These are phyloP conservation scores for Pentamera pediparva DNA, from an alignment of 53 echinoderm and acorn worm genomes.

Conservation along the genomic window DNA sequence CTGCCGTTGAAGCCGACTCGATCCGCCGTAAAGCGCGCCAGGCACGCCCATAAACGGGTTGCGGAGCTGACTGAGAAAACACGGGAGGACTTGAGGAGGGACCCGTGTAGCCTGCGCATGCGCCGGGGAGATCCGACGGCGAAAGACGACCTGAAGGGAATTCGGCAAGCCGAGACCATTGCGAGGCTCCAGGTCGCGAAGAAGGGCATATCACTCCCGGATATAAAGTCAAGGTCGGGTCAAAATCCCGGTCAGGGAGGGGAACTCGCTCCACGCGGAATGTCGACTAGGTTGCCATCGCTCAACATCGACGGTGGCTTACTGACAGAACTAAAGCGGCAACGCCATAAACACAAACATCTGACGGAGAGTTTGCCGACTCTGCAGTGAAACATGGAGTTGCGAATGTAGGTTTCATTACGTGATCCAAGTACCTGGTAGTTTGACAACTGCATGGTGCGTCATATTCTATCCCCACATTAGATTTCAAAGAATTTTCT, in stretches of 20 bases:
- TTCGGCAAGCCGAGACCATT: constrained; percentile 38
- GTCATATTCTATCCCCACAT: too few relatives aligned
- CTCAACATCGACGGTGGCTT: constrained; percentile 41
- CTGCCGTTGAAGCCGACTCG: neutral
- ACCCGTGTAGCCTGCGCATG: neutral
- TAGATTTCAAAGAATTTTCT: too few relatives aligned
- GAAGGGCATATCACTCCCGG: constrained; percentile 12
- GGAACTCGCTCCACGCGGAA: neutral
- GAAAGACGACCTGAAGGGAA: constrained; percentile 39
- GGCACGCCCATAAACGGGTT: constrained; percentile 43
- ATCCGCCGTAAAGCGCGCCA: constrained; percentile 41
- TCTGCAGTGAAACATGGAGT: neutral
- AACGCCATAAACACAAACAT: constrained; percentile 45
- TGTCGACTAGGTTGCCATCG: constrained; percentile 36
- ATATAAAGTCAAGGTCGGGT: neutral
- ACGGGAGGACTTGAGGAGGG: constrained; percentile 35
- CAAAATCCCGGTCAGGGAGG: neutral
- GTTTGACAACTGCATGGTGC: too few relatives aligned
- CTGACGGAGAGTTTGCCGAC: constrained; percentile 50
- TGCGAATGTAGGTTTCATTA: neutral
- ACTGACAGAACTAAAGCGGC: constrained; percentile 55
- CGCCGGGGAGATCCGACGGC: neutral
- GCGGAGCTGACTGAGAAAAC: constrained; percentile 52
- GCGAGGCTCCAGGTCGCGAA: constrained; percentile 24
- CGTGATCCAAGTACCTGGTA: too few relatives aligned